Evolutionary conservation across 2,113 vertebrate species (phyloP).

Genomic region (Caranx ignobilis): DNA sequence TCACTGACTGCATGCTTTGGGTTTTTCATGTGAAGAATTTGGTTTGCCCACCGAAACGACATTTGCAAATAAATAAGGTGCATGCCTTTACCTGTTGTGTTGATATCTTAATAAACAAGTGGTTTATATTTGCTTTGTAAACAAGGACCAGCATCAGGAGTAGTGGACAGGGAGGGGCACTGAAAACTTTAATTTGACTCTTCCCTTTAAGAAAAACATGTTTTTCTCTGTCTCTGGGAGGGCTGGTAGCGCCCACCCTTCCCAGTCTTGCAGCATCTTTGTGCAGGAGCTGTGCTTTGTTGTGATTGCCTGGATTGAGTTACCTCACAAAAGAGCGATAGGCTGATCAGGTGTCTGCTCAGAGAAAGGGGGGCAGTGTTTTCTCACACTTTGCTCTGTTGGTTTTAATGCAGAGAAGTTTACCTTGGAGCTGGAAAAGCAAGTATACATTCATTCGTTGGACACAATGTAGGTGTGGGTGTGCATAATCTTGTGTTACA

Average conservation of each 20-base stretch:
- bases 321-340: constrained; percentile 68
- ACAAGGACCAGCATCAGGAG: constrained; percentile 35
- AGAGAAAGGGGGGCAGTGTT: constrained; percentile 77
- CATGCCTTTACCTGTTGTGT: constrained; percentile 49
- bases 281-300: constrained; percentile 78
- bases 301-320: constrained; percentile 77
- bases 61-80: constrained; percentile 45
- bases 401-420: constrained; percentile 45
- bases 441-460: not conserved
- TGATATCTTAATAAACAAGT: constrained; percentile 44
- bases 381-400: constrained; percentile 81
- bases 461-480: constrained; percentile 16
- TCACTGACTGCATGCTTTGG: not conserved
- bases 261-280: constrained; percentile 64
- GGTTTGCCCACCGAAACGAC: not conserved
- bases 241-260: constrained; percentile 47
- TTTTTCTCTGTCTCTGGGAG: constrained; percentile 38
- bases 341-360: constrained; percentile 76
- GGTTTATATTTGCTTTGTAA: constrained; percentile 70
- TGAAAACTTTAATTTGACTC: constrained; percentile 15
- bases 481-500: constrained; percentile 31
- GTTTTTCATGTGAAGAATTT: constrained; percentile 23
- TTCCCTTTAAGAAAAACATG: constrained; percentile 35
- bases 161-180: constrained; percentile 19
- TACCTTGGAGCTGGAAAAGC: constrained; percentile 64